Evolutionary conservation across 1,140 invertebrate species (phyloP).

Genomic region (Battus philenor): DNA sequence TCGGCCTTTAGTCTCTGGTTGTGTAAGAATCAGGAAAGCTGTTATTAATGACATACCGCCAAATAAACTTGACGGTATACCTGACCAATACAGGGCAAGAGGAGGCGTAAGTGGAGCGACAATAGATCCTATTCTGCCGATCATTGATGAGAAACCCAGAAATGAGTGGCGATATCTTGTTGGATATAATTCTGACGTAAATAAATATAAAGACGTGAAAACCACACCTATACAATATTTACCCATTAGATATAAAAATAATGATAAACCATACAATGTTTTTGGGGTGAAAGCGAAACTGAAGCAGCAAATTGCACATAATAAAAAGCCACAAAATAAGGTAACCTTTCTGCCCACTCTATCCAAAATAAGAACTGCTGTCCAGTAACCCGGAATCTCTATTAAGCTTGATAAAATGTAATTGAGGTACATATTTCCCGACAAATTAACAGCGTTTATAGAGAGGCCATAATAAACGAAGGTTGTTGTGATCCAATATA

Average conservation of each 20-base stretch:
- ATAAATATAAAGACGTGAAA: constrained; percentile 83
- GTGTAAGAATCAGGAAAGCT: constrained; percentile 77
- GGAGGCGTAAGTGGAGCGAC: constrained; percentile 82
- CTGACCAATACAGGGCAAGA: constrained; percentile 53
- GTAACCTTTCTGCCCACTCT: constrained; percentile 77
- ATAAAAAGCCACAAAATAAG: constrained; percentile 47
- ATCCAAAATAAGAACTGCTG: constrained; percentile 79
- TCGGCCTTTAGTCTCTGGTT: constrained; percentile 82
- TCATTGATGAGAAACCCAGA: constrained; percentile 83
- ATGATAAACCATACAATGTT: constrained; percentile 34
- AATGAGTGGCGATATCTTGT: constrained; percentile 82
- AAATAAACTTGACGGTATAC: constrained; percentile 81
- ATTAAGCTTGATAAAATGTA: constrained; percentile 81
- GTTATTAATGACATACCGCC: constrained; percentile 79
- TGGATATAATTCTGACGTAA: constrained; percentile 84
- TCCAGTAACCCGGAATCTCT: constrained; percentile 84
- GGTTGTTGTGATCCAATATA: constrained; percentile 84
- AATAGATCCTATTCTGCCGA: constrained; percentile 85
- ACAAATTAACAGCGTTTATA: constrained; percentile 85
- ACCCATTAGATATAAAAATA: constrained; percentile 51
- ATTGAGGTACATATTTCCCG: constrained; percentile 82
- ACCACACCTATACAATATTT: constrained; percentile 57
- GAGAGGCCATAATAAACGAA: constrained; percentile 90
- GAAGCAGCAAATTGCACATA: constrained; percentile 51
- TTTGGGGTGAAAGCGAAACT: constrained; percentile 53